These are phyloP conservation scores for Scaptodrosophila latifasciaeformis DNA, from an alignment of 2,888 invertebrate genomes.

Conservation along the genomic window DNA sequence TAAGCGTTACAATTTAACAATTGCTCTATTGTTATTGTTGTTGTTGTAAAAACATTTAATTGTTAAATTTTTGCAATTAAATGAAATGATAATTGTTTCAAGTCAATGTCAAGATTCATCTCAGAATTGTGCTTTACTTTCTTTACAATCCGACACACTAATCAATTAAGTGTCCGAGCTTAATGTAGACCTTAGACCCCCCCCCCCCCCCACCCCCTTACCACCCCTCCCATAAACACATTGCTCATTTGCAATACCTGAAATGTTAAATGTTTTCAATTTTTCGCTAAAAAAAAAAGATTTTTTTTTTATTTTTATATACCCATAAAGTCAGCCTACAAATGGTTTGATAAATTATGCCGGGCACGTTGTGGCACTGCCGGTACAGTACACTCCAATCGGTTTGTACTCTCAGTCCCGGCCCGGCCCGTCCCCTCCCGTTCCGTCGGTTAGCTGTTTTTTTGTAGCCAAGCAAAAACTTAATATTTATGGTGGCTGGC, in stretches of 20 bases:
- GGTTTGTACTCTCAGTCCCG: too few species aligned
- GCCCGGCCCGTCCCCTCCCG: too few species aligned
- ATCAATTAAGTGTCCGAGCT: conserved; percentile 49
- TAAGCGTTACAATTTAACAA: too few species aligned
- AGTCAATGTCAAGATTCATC: too few species aligned
- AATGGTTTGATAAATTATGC: conserved; percentile 54
- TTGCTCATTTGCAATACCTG: conserved; percentile 19
- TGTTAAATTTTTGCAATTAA: conserved; percentile 58
- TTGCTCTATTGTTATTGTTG: conserved; percentile 6
- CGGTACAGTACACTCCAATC: too few species aligned
- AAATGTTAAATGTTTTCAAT: conserved; percentile 58
- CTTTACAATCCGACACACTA: conserved; percentile 38
- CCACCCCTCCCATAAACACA: neutral
- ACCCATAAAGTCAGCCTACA: conserved; percentile 67
- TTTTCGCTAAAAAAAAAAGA: conserved; percentile 65
- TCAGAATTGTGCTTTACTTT: conserved; percentile 57
- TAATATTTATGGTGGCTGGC: too few species aligned
- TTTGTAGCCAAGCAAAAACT: too few species aligned
- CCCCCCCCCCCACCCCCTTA: neutral
- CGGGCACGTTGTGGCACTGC: conserved; percentile 43
- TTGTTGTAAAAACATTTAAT: conserved; percentile 36
- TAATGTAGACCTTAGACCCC: neutral
- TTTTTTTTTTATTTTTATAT: too few species aligned
- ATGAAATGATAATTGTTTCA: conserved; percentile 32
- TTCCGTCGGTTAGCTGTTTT: conserved; percentile 22